Evolutionary conservation across 2,888 invertebrate species (phyloP), one percentile per base, ranked within the genome.

Genomic region (Erebia aethiops): DNA sequence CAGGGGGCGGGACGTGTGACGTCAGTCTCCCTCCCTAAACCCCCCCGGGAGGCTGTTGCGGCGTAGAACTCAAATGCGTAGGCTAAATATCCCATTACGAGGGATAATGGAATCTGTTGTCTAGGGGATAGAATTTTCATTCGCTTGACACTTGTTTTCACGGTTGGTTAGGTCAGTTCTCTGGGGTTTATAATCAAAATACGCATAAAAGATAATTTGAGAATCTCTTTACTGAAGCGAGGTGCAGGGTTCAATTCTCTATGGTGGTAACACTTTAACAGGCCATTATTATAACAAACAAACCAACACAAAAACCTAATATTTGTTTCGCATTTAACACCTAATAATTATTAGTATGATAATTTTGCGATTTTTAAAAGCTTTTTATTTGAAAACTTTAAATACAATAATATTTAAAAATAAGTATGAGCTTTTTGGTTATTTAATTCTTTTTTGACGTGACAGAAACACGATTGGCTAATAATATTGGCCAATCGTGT

Each of bases 111-210:
- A 62, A 46, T 62, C 46, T 62, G 21, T 21, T 14, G 9, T 9
- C 7, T 14, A 5, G 21, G 49, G 46, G 14, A 49, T 62, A 62
- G 13, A 21, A 49, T 3, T 49, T 3, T 13, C 2, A 62, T 62
- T 49, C 21, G 62, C 62, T 49, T 49, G 62, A 62, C 49, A 62
- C 14, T 21, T 49, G 26, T 21, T 49, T 62, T 62, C 49, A 62
- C 62, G 62, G 62, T 62, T 62, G 62, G 62, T 49, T 62, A 62
- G 62, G 62, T 62, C 62, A 62, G 49, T 62, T 49, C 14, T 62
- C 62, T 10, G 21, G 49, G 62, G 62, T 21, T 62, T 46, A 14
- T 49, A 62, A 61, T 46, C 62, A 49, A 62, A 62, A 62, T 62
- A 14, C 18, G 11, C 14, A 4, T 26, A 14, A 52, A 52, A 18